Conservation (phyloP, 1,140 invertebrate species). For the Hycleus cichorii region DNA sequence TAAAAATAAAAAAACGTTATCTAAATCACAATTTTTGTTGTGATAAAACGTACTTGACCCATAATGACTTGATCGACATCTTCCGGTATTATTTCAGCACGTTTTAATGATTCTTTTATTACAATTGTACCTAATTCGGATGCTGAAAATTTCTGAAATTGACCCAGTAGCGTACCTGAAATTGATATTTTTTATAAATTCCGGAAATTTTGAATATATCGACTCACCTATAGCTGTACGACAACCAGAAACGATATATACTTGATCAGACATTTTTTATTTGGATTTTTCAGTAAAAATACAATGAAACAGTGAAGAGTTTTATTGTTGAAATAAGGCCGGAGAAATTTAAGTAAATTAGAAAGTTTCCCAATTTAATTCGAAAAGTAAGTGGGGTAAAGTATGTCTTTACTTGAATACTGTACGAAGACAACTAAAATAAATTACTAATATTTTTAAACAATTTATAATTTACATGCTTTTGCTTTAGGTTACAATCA, state of each 20-base stretch:
- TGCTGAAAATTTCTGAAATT: conserved; percentile 30
- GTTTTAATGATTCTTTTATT: conserved; percentile 62
- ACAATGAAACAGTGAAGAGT: too few relatives aligned
- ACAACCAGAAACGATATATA: conserved; percentile 8
- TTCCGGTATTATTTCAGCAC: conserved; percentile 52
- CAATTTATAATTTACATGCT: too few relatives aligned
- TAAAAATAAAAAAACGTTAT: not conserved
- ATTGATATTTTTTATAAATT: not conserved
- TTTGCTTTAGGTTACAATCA: too few relatives aligned
- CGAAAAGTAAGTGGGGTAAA: too few relatives aligned
- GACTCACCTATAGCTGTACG: not conserved
- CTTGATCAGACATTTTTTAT: not conserved
- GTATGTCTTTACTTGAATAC: too few relatives aligned
- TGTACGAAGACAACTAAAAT: too few relatives aligned
- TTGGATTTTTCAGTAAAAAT: not conserved
- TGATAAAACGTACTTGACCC: conserved; percentile 59
- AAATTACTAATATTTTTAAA: too few relatives aligned
- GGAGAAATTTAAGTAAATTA: too few relatives aligned
- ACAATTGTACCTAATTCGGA: conserved; percentile 68
- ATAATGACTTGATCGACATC: conserved; percentile 80
- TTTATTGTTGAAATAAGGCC: too few relatives aligned
- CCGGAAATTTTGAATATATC: not conserved
- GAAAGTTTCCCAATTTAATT: too few relatives aligned
- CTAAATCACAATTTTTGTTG: not conserved
- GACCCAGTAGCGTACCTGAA: conserved; percentile 28